A percentile compares a stretch with the other conserved stretches of the same genome.
Evolutionary conservation across 1,140 invertebrate genomes (phyloP).

Genomic region (Caenorhabditis latens): DNA sequence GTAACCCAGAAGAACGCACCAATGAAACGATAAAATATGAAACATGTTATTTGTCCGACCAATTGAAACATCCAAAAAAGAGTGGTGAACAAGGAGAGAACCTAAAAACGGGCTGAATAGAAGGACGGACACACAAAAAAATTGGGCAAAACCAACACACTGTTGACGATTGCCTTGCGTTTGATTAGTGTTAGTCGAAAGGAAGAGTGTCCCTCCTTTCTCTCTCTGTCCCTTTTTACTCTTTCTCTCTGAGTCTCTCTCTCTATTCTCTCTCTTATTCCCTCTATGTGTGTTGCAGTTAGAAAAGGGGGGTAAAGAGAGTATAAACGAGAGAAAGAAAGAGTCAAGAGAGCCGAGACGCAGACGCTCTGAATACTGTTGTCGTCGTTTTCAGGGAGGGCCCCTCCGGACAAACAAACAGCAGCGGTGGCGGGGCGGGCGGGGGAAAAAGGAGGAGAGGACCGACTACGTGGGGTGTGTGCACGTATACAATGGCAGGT

Average conservation of each 20-base stretch:
- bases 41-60: no score
- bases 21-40: no score
- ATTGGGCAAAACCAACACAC: not conserved
- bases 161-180: not conserved
- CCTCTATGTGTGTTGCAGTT: not conserved
- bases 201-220: not conserved
- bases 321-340: not conserved
- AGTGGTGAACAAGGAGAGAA: not conserved
- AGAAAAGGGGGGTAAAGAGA: not conserved
- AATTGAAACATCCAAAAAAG: not conserved
- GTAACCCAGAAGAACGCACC: no score
- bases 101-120: not conserved
- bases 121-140: not conserved
- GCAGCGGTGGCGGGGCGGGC: not conserved
- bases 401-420: conserved; percentile 46
- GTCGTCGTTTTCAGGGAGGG: conserved; percentile 28
- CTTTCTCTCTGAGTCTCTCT: not conserved
- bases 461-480: not conserved
- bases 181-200: conserved; percentile 42
- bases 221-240: not conserved
- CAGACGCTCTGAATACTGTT: conserved; percentile 29
- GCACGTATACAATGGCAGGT: conserved; percentile 34
- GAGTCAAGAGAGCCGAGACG: not conserved
- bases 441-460: not conserved
- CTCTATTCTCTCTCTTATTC: no score